Evolutionary conservation across 2,888 invertebrate species (phyloP).

Genomic region (Priocnemis perturbator): DNA sequence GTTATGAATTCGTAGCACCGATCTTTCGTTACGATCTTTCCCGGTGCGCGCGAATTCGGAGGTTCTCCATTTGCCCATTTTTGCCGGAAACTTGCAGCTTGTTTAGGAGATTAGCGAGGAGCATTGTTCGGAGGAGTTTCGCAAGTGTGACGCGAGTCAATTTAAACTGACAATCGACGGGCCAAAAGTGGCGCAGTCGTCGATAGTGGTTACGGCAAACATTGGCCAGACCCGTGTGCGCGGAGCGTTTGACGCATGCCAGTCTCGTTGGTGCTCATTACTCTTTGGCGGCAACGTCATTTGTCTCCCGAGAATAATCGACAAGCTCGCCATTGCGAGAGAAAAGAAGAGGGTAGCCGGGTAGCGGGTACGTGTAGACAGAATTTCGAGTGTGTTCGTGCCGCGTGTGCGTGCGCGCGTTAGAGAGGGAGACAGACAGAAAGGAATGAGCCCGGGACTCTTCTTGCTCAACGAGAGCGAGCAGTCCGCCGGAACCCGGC

Average conservation of each 20-base stretch:
- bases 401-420: neutral
- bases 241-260: slow-evolving; percentile 43
- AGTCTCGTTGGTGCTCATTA: slow-evolving; percentile 60
- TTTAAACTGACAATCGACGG: no score
- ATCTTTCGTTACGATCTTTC: no score
- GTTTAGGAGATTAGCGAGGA: no score
- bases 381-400: no score
- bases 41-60: no score
- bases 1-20: no score
- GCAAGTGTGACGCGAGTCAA: no score
- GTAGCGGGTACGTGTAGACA: neutral
- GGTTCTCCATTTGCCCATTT: no score
- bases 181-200: no score
- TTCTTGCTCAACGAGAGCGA: slow-evolving; percentile 48
- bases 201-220: neutral
- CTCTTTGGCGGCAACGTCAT: slow-evolving; percentile 62
- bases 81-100: no score
- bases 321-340: slow-evolving; percentile 35
- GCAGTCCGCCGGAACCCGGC: slow-evolving; percentile 42
- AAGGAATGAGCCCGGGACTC: slow-evolving; percentile 40
- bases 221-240: slow-evolving; percentile 15
- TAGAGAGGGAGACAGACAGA: slow-evolving; percentile 26
- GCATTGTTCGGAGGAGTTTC: no score
- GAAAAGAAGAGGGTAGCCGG: neutral
- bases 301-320: slow-evolving; percentile 64